A percentile compares a stretch with the other conserved stretches of the same genome.
Evolutionary conservation across 2,888 invertebrate genomes (phyloP).

Genomic region (Pheosia gnoma): DNA sequence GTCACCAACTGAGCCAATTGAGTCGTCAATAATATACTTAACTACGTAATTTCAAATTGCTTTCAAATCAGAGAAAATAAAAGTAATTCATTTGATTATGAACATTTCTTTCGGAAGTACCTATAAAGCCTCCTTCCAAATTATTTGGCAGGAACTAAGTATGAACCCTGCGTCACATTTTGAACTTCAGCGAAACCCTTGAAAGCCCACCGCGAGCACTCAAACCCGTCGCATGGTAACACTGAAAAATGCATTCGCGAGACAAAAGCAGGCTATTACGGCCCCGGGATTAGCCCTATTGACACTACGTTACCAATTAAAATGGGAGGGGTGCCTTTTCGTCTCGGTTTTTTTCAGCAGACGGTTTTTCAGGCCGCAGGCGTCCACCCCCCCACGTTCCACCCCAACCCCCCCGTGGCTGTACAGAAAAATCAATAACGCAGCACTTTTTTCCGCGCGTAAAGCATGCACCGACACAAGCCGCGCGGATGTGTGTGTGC

Average conservation of each 20-base stretch:
- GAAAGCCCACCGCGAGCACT: constrained; percentile 16
- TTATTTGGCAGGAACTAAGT: background rate
- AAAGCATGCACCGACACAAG: constrained; percentile 82
- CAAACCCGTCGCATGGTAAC: constrained; percentile 65
- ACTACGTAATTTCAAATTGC: background rate
- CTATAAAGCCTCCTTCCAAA: background rate
- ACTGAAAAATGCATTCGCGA: constrained; percentile 79
- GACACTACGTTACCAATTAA: constrained; percentile 84
- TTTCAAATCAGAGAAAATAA: background rate
- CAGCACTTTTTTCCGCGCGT: constrained; percentile 85
- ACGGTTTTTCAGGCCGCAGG: constrained; percentile 84
- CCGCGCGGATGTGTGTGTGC: constrained; percentile 54
- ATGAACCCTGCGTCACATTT: background rate
- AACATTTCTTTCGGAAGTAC: background rate
- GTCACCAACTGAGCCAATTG: too few relatives aligned
- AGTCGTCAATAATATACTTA: too few relatives aligned
- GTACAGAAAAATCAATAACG: constrained; percentile 85
- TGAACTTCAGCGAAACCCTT: background rate
- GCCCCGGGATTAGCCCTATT: constrained; percentile 82
- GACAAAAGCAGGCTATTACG: constrained; percentile 81
- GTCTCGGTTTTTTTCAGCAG: constrained; percentile 84
- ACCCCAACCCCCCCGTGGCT: constrained; percentile 63
- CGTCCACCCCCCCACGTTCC: constrained; percentile 56
- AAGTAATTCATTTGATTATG: background rate
- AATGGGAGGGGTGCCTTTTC: constrained; percentile 83